phyloP scores from a whole-genome alignment of 2,888 invertebrate species.

The Eupelmus urozonus region DNA sequence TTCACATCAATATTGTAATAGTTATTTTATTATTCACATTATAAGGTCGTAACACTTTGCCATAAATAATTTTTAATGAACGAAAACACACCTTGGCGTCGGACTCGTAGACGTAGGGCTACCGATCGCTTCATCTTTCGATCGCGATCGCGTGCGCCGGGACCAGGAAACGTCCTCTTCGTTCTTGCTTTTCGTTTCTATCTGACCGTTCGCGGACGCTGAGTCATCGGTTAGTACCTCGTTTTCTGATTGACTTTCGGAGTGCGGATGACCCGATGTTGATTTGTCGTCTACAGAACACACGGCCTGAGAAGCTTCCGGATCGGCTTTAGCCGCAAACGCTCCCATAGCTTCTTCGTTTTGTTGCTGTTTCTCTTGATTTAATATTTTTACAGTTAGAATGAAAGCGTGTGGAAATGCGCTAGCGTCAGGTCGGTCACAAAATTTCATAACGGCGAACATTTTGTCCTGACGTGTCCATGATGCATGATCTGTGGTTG shows the following conservation, averaged over 20 bases:
- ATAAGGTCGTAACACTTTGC: too few species aligned
- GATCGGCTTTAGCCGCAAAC: slow-evolving; percentile 13
- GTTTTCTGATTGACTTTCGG: slow-evolving; percentile 15
- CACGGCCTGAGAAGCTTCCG: neutral
- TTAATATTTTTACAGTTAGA: slow-evolving; percentile 68
- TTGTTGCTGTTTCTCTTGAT: slow-evolving; percentile 29
- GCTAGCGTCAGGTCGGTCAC: slow-evolving; percentile 66
- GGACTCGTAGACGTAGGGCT: neutral
- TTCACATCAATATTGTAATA: too few species aligned
- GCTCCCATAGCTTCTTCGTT: slow-evolving; percentile 35
- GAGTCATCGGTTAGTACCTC: slow-evolving; percentile 7
- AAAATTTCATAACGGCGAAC: slow-evolving; percentile 73
- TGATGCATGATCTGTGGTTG: slow-evolving; percentile 69
- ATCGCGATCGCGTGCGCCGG: slow-evolving; percentile 36
- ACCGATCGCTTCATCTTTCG: too few species aligned
- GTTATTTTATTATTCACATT: too few species aligned
- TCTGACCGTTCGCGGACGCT: neutral
- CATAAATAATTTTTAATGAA: neutral
- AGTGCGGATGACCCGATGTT: neutral
- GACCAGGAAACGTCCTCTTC: slow-evolving; percentile 28
- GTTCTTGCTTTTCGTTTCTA: neutral
- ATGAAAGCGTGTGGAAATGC: slow-evolving; percentile 71
- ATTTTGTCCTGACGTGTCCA: slow-evolving; percentile 75
- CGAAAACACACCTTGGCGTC: slow-evolving; percentile 4
- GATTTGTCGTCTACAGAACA: too few species aligned